Percentiles rank a stretch among this genome's conserved stretches.
phyloP scores from a whole-genome alignment of 2,888 invertebrate genomes.

The Lottia gigantea region DNA sequence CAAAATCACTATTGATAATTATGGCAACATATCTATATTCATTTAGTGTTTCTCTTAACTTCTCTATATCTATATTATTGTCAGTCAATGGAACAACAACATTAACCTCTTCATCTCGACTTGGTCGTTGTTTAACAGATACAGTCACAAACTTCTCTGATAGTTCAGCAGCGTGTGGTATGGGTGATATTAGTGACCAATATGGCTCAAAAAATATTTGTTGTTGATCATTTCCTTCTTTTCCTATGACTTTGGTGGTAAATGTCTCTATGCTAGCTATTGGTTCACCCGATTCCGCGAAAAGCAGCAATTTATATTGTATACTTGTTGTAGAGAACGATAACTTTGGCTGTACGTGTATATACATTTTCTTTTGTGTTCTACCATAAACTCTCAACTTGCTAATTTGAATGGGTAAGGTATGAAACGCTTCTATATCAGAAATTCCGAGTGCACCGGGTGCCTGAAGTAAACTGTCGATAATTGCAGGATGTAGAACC shows the following conservation, averaged over 20 bases:
- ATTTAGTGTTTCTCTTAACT: too few relatives aligned
- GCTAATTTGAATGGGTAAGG: slow-evolving; percentile 15
- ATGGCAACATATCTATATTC: too few relatives aligned
- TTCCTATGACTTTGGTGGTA: slow-evolving; percentile 12
- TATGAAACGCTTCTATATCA: neutral
- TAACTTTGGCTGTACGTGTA: slow-evolving; percentile 6
- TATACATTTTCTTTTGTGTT: slow-evolving; percentile 14
- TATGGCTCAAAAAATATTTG: neutral
- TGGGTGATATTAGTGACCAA: neutral
- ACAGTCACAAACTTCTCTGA: too few relatives aligned
- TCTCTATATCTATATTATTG: too few relatives aligned
- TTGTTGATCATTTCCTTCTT: neutral
- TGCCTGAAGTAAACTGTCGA: slow-evolving; percentile 19
- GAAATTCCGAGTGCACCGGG: slow-evolving; percentile 1
- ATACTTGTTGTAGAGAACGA: neutral
- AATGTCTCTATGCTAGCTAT: slow-evolving; percentile 15
- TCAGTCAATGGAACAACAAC: neutral
- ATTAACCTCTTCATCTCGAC: too few relatives aligned
- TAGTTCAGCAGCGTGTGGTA: too few relatives aligned
- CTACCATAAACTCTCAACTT: neutral
- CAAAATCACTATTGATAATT: too few relatives aligned
- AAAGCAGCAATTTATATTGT: neutral
- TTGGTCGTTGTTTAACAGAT: too few relatives aligned
- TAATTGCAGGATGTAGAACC: slow-evolving; percentile 19
- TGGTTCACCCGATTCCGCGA: slow-evolving; percentile 1